Percentiles rank a stretch among this genome's conserved stretches.
These are phyloP conservation scores for Esox lucius DNA, from an alignment of 2,797 vertebrate species.

Conservation along the genomic window DNA sequence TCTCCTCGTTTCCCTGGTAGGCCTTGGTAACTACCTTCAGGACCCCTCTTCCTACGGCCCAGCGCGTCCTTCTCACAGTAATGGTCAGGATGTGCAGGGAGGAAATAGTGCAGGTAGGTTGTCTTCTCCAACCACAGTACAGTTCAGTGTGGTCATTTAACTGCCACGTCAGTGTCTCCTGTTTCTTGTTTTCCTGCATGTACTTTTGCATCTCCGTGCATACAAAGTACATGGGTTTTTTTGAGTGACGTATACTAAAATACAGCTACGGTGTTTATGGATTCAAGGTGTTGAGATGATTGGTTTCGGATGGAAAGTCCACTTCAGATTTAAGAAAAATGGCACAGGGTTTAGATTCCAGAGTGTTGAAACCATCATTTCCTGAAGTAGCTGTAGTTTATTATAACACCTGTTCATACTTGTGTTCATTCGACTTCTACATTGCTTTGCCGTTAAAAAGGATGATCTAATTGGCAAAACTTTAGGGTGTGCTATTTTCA, in stretches of 20 bases:
- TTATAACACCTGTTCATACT: constrained; percentile 58
- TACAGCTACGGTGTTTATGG: constrained; percentile 49
- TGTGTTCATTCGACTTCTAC: constrained; percentile 52
- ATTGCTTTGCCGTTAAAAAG: constrained; percentile 72
- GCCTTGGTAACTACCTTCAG: constrained; percentile 90
- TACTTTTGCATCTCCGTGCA: constrained; percentile 66
- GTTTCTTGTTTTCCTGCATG: constrained; percentile 41
- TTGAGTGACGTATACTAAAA: constrained; percentile 62
- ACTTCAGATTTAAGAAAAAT: constrained; percentile 3
- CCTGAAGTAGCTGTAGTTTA: constrained; percentile 66
- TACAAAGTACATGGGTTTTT: constrained; percentile 56
- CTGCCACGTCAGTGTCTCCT: constrained; percentile 49
- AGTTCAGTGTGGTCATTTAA: constrained; percentile 62
- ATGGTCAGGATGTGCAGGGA: constrained; percentile 93
- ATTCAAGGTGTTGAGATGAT: constrained; percentile 20
- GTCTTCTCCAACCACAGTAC: constrained; percentile 77
- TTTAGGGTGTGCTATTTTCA: constrained; percentile 46
- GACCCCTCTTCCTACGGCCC: constrained; percentile 88
- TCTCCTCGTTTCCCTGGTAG: constrained; percentile 87
- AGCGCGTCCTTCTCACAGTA: constrained; percentile 88
- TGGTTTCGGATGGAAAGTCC: constrained; percentile 12
- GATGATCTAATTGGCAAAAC: constrained; percentile 74
- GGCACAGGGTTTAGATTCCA: not conserved
- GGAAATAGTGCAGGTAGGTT: constrained; percentile 87
- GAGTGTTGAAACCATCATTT: constrained; percentile 12